Conservation (phyloP, 2,797 vertebrate genomes). For the Coracias cyanogaster region DNA sequence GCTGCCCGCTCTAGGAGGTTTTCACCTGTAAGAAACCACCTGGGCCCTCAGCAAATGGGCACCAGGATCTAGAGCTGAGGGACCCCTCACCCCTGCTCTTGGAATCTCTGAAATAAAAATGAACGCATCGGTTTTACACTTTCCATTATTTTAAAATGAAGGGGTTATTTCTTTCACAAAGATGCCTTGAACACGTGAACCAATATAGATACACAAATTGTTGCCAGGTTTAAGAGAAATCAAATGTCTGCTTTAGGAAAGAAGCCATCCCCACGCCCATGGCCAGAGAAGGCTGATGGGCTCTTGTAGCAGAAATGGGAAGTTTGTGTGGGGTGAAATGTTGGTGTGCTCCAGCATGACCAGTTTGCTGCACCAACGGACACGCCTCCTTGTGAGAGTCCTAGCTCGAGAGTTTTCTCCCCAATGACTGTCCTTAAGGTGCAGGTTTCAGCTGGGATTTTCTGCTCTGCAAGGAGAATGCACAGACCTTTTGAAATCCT, state of each 20-base stretch:
- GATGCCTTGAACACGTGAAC: neutral
- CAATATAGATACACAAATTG: rapidly evolving
- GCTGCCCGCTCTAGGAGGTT: rapidly evolving
- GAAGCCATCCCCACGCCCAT: neutral
- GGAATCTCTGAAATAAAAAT: neutral
- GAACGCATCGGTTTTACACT: rapidly evolving
- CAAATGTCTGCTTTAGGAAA: neutral
- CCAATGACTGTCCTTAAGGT: neutral
- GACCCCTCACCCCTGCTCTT: neutral
- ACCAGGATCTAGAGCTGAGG: neutral
- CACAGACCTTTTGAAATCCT: neutral
- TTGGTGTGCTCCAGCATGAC: neutral
- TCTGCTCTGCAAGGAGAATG: neutral
- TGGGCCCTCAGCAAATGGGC: rapidly evolving
- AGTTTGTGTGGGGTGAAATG: neutral
- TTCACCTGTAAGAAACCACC: neutral
- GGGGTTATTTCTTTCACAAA: neutral
- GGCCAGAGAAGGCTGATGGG: neutral
- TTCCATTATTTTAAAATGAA: neutral
- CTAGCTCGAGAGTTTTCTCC: neutral
- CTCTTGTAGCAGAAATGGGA: neutral
- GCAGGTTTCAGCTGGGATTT: neutral
- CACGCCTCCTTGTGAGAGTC: neutral
- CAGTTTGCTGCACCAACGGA: neutral
- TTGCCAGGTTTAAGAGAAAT: neutral